Base-by-base conservation (phyloP, 2,888 invertebrate genomes). In the Crocallis elinguaria region DNA sequence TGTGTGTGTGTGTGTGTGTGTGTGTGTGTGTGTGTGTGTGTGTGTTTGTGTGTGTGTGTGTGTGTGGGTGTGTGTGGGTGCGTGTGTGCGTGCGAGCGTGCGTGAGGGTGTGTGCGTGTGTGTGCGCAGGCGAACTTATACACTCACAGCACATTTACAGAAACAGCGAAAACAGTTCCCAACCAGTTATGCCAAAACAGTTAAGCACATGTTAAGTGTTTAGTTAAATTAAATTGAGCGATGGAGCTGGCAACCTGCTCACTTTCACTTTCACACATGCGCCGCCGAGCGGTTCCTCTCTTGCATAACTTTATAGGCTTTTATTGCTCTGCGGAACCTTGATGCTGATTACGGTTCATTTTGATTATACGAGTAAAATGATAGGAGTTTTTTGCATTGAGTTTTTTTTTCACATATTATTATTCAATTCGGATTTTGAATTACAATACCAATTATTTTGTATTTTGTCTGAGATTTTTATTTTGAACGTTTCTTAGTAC, bases 221-320 rank as follows among this genome's bases (percentile, higher is more conserved):
- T 64, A 71, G 68, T 71, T 67, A 70, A 70, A 73, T 71, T 66
- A 67, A 65, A 69, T 66, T 73, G 72, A 71, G 55, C 65, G 65
- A 52, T 62, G 65, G 53, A 62, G 62, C 52, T 53, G 54, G 39
- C 49, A 27, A 42, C 52, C 54, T 55, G 63, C 45, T n/a, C 44
- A 62, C 84, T 86, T 86, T 86, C 86, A 84, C 86, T 86, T 82
- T 85, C 81, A 67, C 76, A 73, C 75, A 73, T 65, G 48, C 37
- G 39, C n/a, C 7, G 32, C 16, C n/a, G 32, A 35, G 33, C 13
- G 13, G 43, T 30, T 63, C 49, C 61, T 62, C 60, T 64, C 66
- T 82, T 77, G 68, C 77, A 62, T 78, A 82, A 78, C 62, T 55
- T 62, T 54, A 57, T 53, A 16, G 16, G 32, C 25, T 17, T 30